phyloP scores from a whole-genome alignment of 2,113 vertebrate species.

The Cheirogaleus medius region DNA sequence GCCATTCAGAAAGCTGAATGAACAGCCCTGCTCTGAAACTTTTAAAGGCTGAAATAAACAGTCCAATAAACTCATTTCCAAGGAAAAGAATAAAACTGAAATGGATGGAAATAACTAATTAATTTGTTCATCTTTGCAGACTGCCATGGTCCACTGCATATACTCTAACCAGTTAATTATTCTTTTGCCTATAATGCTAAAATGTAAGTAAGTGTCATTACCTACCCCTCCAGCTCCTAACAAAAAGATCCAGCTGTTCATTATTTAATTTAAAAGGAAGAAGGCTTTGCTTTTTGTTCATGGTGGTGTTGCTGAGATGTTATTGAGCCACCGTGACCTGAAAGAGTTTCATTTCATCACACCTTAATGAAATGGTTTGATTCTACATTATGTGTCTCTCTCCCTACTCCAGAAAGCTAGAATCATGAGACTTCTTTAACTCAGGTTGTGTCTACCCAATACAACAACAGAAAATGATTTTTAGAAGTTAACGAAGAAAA shows the following conservation, averaged over 20 bases:
- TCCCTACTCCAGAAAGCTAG: neutral
- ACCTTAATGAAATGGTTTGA: neutral
- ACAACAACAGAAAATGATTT: neutral
- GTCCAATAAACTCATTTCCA: conserved; percentile 59
- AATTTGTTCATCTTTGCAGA: neutral
- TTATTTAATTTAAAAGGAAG: neutral
- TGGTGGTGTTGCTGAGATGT: neutral
- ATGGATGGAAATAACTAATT: conserved; percentile 60
- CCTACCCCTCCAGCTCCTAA: neutral
- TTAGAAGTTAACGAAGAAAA: neutral
- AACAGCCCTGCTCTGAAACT: conserved; percentile 66
- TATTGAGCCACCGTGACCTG: rapidly evolving
- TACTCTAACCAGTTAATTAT: neutral
- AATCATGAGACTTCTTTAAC: neutral
- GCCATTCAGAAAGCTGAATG: conserved; percentile 71
- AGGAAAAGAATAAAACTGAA: conserved; percentile 62
- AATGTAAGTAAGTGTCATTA: neutral
- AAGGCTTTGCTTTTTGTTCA: neutral
- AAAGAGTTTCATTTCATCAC: neutral
- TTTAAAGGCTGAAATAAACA: conserved; percentile 77
- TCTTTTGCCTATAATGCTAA: neutral
- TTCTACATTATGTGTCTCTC: neutral
- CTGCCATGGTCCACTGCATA: rapidly evolving
- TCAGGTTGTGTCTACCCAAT: neutral
- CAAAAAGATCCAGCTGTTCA: neutral